Percentiles rank a stretch among this genome's conserved stretches.
These are phyloP conservation scores for Argyrosomus japonicus DNA, from an alignment of 2,113 vertebrate genomes.

Conservation along the genomic window DNA sequence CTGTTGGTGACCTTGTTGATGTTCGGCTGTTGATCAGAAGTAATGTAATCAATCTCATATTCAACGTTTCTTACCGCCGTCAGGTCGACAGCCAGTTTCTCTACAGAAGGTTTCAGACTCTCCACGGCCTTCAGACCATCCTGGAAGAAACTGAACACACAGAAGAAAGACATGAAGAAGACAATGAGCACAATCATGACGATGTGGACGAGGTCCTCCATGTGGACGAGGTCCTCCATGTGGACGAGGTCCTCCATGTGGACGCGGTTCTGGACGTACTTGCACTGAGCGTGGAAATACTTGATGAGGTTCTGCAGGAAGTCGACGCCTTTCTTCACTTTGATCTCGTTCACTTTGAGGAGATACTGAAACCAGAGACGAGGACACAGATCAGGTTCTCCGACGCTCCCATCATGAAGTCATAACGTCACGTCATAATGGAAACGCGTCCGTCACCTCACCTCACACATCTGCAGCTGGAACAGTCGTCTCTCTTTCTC, in stretches of 20 bases:
- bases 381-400: background rate
- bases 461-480: constrained; percentile 99
- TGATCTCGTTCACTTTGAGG: constrained; percentile 99
- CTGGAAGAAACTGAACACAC: constrained; percentile 92
- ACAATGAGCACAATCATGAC: too few relatives aligned
- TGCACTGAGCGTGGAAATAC: constrained; percentile 98
- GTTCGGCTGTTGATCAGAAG: too few relatives aligned
- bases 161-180: background rate
- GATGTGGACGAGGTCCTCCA: too few relatives aligned
- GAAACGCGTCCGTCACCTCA: constrained; percentile 53
- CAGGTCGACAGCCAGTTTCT: constrained; percentile 92
- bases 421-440: too few relatives aligned
- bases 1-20: too few relatives aligned
- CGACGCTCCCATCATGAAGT: too few relatives aligned
- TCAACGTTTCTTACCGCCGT: constrained; percentile 83
- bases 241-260: too few relatives aligned
- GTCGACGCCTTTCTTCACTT: constrained; percentile 97
- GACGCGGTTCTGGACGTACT: constrained; percentile 85
- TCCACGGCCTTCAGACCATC: constrained; percentile 96
- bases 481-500: constrained; percentile 94
- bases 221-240: too few relatives aligned
- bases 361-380: constrained; percentile 87
- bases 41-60: too few relatives aligned
- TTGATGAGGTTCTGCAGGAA: constrained; percentile 98
- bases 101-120: constrained; percentile 92